Conservation (phyloP, 2,113 vertebrate genomes). For the human region GRCh38 chr20:2721001-2721500, state of each 20-base stretch:
- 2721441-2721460: neutral
- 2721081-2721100: neutral
- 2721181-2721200: neutral
- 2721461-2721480: neutral
- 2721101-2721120: neutral
- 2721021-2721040: neutral
- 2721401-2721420: neutral
- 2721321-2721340: neutral
- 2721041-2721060: neutral
- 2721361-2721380: neutral
- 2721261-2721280: neutral
- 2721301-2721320: neutral
- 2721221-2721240: neutral
- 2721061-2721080: neutral
- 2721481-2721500: neutral
- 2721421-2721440: slow-evolving; percentile 8
- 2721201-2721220: neutral
- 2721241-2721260: neutral
- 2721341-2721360: neutral
- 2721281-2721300: neutral
- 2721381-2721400: neutral
- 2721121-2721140: neutral
- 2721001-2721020: neutral
- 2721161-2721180: neutral
- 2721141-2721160: neutral